A percentile compares a stretch with the other conserved stretches of the same genome.
Conservation (phyloP, 2,888 invertebrate species). For the Dendrolimus pini region DNA sequence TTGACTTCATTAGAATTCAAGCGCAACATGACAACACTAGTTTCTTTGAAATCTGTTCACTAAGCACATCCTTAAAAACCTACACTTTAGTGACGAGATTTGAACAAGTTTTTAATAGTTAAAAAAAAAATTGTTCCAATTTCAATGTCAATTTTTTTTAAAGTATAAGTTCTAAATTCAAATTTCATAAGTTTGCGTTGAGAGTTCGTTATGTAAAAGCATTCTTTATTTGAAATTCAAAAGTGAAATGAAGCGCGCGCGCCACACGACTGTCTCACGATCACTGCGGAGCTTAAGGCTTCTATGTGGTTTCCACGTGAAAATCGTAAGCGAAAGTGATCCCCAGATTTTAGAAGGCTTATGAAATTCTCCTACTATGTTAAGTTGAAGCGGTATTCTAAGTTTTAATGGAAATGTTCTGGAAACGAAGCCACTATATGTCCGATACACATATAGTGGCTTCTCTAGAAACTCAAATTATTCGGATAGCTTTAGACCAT, state of each 20-base stretch:
- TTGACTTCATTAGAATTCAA: neutral
- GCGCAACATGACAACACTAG: slow-evolving; percentile 19
- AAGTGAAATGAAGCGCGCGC: slow-evolving; percentile 38
- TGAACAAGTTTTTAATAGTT: neutral
- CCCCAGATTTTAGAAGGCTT: slow-evolving; percentile 6
- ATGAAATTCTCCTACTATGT: too few relatives aligned
- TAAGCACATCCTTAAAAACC: neutral
- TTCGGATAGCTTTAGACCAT: too few relatives aligned
- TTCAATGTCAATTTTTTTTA: too few relatives aligned
- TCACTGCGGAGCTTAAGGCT: slow-evolving; percentile 54
- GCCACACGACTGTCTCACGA: slow-evolving; percentile 26
- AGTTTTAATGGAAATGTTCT: too few relatives aligned
- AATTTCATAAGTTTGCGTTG: neutral
- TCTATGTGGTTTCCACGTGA: slow-evolving; percentile 43
- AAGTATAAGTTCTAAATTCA: neutral
- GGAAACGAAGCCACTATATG: too few relatives aligned
- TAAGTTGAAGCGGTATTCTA: too few relatives aligned
- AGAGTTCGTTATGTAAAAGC: neutral
- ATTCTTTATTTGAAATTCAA: slow-evolving; percentile 13
- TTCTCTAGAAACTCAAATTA: too few relatives aligned
- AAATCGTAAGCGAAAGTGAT: slow-evolving; percentile 56
- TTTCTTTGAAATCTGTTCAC: slow-evolving; percentile 2
- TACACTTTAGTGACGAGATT: neutral
- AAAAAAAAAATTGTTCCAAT: neutral
- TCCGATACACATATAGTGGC: too few relatives aligned